Evolutionary conservation across 2,113 vertebrate genomes (phyloP).

Genomic region (Theristicus caerulescens): DNA sequence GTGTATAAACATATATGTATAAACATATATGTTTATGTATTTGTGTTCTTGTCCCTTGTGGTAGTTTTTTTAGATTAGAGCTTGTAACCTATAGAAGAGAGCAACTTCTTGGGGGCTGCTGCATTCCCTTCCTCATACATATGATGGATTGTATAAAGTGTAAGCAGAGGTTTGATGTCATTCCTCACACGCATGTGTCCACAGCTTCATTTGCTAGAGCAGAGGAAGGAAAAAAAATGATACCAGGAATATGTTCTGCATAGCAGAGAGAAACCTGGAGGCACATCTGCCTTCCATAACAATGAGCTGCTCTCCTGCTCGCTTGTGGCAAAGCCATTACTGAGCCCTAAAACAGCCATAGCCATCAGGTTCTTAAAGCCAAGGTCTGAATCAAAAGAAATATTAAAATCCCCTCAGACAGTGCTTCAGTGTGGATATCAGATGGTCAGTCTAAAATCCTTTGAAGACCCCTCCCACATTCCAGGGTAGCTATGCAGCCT

Average conservation of each 20-base stretch:
- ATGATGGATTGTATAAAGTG: not conserved
- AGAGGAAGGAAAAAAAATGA: not conserved
- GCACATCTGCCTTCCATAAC: not conserved
- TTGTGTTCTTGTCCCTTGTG: not conserved
- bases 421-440: constrained; percentile 19
- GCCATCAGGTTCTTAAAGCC: not conserved
- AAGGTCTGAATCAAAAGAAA: constrained; percentile 17
- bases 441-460: constrained; percentile 14
- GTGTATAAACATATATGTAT: not conserved
- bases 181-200: not conserved
- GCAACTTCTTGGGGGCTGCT: not conserved
- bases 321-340: not conserved
- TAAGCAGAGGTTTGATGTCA: not conserved
- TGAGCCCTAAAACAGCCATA: not conserved
- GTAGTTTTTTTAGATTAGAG: not conserved
- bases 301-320: not conserved
- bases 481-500: not conserved
- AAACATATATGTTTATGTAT: not conserved
- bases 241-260: not conserved
- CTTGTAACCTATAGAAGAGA: not conserved
- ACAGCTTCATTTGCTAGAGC: not conserved
- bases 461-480: constrained; percentile 39
- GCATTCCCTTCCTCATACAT: not conserved
- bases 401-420: constrained; percentile 4
- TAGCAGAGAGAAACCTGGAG: not conserved